Evolutionary conservation across 2,113 vertebrate genomes (phyloP).

Genomic region (Rhea americana): DNA sequence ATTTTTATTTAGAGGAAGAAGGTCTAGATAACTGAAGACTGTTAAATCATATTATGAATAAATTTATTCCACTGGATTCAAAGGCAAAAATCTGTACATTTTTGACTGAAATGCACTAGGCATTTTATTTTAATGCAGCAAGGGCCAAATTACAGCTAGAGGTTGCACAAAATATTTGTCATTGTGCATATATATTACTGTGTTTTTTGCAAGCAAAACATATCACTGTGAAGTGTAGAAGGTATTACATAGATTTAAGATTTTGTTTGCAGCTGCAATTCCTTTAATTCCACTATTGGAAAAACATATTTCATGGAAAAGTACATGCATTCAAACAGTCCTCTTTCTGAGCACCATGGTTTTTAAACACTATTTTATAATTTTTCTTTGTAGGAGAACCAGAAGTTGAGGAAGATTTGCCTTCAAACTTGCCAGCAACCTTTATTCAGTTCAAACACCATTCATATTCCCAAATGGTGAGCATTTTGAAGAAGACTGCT

Average conservation of each 20-base stretch:
- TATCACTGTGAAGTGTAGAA: background rate
- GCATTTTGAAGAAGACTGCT: slow-evolving; percentile 84
- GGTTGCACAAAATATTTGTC: background rate
- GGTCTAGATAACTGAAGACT: background rate
- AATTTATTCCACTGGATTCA: background rate
- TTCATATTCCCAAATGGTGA: slow-evolving; percentile 89
- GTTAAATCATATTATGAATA: background rate
- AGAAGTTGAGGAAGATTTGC: slow-evolving; percentile 53
- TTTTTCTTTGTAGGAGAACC: slow-evolving; percentile 58
- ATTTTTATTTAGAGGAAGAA: background rate
- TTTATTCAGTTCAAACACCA: slow-evolving; percentile 90
- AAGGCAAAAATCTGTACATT: background rate
- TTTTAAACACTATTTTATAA: background rate
- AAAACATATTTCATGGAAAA: background rate
- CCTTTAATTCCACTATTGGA: background rate
- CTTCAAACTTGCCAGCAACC: slow-evolving; percentile 77
- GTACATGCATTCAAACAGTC: background rate
- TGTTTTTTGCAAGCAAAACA: background rate
- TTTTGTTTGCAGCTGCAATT: background rate
- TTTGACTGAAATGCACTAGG: background rate
- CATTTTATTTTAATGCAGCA: background rate
- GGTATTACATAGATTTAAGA: background rate
- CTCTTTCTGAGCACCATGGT: background rate
- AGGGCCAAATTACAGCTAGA: background rate
- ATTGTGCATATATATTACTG: background rate